These are phyloP conservation scores for Drosophila varians DNA, from an alignment of 1,140 invertebrate genomes.

Conservation along the genomic window DNA sequence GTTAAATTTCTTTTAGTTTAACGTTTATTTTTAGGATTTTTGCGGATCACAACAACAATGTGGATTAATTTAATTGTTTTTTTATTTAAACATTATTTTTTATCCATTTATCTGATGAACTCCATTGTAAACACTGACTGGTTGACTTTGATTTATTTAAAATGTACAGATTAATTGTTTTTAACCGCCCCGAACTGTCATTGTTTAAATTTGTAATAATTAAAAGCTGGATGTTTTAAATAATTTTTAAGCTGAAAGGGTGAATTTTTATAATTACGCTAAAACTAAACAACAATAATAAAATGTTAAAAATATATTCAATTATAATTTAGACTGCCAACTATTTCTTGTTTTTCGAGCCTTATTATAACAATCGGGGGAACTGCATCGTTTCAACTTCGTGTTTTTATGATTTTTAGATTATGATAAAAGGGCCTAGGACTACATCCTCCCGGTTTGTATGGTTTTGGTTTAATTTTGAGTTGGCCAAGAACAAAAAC, in stretches of 20 bases:
- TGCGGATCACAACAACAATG: slow-evolving; percentile 80
- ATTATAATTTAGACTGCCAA: too few species aligned
- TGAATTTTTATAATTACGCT: too few species aligned
- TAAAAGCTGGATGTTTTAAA: background rate
- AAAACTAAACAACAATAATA: too few species aligned
- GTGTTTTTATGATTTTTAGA: too few species aligned
- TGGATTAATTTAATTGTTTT: slow-evolving; percentile 59
- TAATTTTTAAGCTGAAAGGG: background rate
- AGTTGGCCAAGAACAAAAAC: too few species aligned
- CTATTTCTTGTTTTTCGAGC: too few species aligned
- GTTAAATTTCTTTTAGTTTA: slow-evolving; percentile 52
- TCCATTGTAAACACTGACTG: slow-evolving; percentile 39
- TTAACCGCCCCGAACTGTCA: slow-evolving; percentile 10
- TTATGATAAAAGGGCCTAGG: too few species aligned
- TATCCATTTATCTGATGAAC: slow-evolving; percentile 50
- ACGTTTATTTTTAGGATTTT: slow-evolving; percentile 65
- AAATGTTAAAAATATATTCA: too few species aligned
- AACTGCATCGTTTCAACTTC: too few species aligned
- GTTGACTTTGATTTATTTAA: slow-evolving; percentile 40
- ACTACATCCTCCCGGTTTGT: too few species aligned
- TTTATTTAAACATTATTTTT: slow-evolving; percentile 39
- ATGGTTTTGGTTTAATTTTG: too few species aligned
- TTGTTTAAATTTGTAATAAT: background rate
- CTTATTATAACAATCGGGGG: too few species aligned
- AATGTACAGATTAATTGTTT: slow-evolving; percentile 36